Conservation (phyloP, 2,113 vertebrate genomes). For the Ploceus nigricollis region DNA sequence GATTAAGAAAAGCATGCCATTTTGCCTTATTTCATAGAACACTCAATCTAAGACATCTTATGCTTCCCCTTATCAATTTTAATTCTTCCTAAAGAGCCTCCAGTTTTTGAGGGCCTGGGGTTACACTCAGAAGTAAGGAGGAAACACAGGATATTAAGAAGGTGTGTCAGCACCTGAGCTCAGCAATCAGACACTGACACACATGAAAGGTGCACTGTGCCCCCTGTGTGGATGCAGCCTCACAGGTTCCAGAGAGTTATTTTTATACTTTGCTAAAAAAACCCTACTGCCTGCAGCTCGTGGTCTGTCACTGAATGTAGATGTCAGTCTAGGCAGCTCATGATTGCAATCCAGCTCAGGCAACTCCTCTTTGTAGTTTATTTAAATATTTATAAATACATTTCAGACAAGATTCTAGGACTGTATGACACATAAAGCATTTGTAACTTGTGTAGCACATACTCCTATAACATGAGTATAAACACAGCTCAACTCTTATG, state of each 20-base stretch:
- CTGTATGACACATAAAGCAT: not conserved
- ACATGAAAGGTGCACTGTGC: rapidly evolving
- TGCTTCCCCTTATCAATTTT: not conserved
- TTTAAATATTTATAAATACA: constrained; percentile 32
- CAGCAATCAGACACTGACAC: not conserved
- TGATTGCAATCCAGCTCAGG: not conserved
- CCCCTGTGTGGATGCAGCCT: not conserved
- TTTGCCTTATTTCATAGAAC: not conserved
- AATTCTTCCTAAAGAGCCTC: not conserved
- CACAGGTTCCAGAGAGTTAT: not conserved
- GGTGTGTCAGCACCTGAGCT: not conserved
- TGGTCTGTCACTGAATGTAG: not conserved
- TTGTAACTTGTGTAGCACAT: not conserved
- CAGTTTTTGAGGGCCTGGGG: not conserved
- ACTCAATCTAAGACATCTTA: not conserved
- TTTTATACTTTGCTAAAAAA: not conserved
- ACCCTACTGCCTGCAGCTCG: not conserved
- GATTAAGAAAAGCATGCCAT: not conserved
- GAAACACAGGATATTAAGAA: not conserved
- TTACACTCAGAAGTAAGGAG: not conserved
- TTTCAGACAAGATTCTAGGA: not conserved
- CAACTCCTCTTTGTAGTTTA: not conserved
- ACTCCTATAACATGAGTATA: not conserved
- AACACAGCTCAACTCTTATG: not conserved
- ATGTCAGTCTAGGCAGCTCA: not conserved